Evolutionary conservation across 2,113 vertebrate species (phyloP).

Genomic region (Thinocorus orbignyianus): DNA sequence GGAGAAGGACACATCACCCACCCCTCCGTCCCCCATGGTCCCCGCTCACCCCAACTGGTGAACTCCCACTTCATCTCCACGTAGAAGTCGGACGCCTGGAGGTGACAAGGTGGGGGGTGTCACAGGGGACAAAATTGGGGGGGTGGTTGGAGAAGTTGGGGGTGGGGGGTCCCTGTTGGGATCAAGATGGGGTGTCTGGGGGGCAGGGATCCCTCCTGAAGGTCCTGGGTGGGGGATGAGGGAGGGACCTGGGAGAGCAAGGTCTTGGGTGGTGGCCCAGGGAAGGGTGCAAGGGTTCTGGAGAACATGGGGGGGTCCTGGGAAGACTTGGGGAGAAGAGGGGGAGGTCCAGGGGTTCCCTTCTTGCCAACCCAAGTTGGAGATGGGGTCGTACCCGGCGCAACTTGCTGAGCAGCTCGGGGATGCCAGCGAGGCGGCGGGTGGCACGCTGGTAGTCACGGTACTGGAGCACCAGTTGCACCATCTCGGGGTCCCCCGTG

Average conservation of each 20-base stretch:
- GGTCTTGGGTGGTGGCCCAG: too few species aligned
- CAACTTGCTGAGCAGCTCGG: slow-evolving; percentile 90
- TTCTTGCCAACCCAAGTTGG: background rate
- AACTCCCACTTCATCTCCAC: slow-evolving; percentile 99
- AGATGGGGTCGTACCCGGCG: slow-evolving; percentile 78
- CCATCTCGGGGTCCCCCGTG: slow-evolving; percentile 93
- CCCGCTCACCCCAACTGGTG: slow-evolving; percentile 92
- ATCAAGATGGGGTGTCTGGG: rapidly evolving
- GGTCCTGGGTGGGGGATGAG: background rate
- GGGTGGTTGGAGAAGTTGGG: too few species aligned
- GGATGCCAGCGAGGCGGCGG: slow-evolving; percentile 88
- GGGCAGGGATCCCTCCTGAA: too few species aligned
- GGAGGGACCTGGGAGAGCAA: background rate
- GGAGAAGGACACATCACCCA: background rate
- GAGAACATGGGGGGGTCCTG: background rate
- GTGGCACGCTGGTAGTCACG: slow-evolving; percentile 91
- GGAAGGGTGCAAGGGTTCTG: background rate
- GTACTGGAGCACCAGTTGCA: slow-evolving; percentile 93
- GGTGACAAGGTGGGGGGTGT: background rate
- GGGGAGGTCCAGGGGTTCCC: background rate
- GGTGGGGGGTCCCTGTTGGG: background rate
- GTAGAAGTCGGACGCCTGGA: slow-evolving; percentile 91
- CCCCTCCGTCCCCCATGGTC: rapidly evolving
- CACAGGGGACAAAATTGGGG: too few species aligned
- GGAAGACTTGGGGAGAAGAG: rapidly evolving